Evolutionary conservation across 92 coral and sea anemone species (phyloP).

Genomic region (Scolanthus callimorphus): DNA sequence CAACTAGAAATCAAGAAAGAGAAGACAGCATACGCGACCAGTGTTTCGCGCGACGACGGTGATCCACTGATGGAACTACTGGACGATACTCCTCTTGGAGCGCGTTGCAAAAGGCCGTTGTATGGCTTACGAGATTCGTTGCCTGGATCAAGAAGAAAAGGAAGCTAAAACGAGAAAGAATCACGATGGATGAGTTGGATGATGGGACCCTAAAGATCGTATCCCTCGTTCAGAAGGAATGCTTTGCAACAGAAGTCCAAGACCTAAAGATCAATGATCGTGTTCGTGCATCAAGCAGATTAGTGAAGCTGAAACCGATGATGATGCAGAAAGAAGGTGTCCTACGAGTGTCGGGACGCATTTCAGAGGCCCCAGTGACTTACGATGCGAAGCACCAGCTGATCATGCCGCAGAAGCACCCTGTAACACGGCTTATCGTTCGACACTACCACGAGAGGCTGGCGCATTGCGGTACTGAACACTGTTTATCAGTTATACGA

Average conservation of each 20-base stretch:
- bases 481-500: conserved; percentile 37
- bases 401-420: conserved; percentile 43
- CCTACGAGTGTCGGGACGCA: conserved; percentile 45
- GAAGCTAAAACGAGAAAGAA: neutral
- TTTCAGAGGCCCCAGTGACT: conserved; percentile 6
- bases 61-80: too few species aligned
- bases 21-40: too few species aligned
- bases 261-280: conserved; percentile 17
- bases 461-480: conserved; percentile 58
- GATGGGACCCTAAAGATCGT: conserved; percentile 25
- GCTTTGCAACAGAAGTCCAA: conserved; percentile 24
- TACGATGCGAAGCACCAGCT: conserved; percentile 12
- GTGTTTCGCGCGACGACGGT: too few species aligned
- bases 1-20: too few species aligned
- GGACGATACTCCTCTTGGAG: too few species aligned
- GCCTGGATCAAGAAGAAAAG: neutral
- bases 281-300: conserved; percentile 37
- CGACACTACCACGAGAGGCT: conserved; percentile 21
- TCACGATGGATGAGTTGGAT: conserved; percentile 36
- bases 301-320: conserved; percentile 44
- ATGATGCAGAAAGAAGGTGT: conserved; percentile 23
- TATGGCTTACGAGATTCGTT: neutral
- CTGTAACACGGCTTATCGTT: conserved; percentile 32
- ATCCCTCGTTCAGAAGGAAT: conserved; percentile 30
- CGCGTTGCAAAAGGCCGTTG: too few species aligned